phyloP scores from a whole-genome alignment of 2,888 invertebrate species.

The Schrankia costaestrigalis region DNA sequence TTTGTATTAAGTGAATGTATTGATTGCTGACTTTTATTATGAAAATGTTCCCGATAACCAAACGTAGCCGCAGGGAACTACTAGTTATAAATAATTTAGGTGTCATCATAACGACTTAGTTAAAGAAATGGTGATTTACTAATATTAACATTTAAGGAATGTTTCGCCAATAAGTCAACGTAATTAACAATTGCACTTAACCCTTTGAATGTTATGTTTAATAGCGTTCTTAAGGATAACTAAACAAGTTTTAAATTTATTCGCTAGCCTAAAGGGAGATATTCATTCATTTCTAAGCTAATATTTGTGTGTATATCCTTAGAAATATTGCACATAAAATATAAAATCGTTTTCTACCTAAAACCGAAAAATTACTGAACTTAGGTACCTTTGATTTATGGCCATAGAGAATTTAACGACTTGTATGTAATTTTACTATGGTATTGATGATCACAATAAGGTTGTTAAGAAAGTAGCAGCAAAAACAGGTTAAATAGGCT shows the following conservation, averaged over 20 bases:
- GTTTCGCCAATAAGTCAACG: conserved; percentile 1
- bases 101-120: no score
- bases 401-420: conserved; percentile 53
- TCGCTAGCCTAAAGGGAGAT: conserved; percentile 5
- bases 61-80: no score
- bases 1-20: no score
- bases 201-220: not conserved
- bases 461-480: conserved; percentile 38
- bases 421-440: conserved; percentile 52
- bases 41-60: no score
- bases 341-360: conserved; percentile 25
- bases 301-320: conserved; percentile 19
- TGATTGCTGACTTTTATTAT: no score
- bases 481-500: conserved; percentile 54
- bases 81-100: no score
- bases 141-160: no score
- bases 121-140: no score
- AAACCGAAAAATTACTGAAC: conserved; percentile 34
- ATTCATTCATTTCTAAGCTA: conserved; percentile 11
- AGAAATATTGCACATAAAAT: conserved; percentile 25
- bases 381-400: conserved; percentile 52
- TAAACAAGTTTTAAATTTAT: conserved; percentile 12
- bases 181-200: not conserved
- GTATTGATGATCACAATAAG: conserved; percentile 54
- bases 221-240: conserved; percentile 10